phyloP scores from a whole-genome alignment of 2,797 vertebrate genomes.

The Chanos chanos region DNA sequence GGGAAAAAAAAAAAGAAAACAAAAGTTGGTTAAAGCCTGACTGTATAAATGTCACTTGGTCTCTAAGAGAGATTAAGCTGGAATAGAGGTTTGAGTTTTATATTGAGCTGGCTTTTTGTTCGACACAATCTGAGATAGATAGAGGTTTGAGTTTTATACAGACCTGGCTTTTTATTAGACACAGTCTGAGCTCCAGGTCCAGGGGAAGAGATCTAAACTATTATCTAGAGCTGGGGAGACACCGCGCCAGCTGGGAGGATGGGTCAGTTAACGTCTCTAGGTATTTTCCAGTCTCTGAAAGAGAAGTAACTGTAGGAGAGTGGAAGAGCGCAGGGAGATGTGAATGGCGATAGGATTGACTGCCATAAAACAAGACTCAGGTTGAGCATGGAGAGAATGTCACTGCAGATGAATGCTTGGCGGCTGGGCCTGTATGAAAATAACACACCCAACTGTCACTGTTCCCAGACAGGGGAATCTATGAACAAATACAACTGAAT shows the following conservation, averaged over 20 bases:
- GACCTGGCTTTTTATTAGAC: conserved; percentile 36
- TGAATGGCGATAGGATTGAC: conserved; percentile 20
- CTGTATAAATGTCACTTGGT: conserved; percentile 47
- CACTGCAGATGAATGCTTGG: conserved; percentile 33
- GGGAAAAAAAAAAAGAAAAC: conserved; percentile 30
- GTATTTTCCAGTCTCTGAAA: conserved; percentile 27
- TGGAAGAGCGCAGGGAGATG: conserved; percentile 23
- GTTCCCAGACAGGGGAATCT: conserved; percentile 4
- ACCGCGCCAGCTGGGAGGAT: background rate
- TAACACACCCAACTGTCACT: background rate
- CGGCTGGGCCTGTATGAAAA: conserved; percentile 28
- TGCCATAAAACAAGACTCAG: conserved; percentile 20
- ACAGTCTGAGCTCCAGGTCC: background rate
- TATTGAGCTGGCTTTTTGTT: conserved; percentile 37
- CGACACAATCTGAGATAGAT: conserved; percentile 22
- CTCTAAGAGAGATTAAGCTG: conserved; percentile 44
- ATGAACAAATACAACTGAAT: conserved; percentile 3
- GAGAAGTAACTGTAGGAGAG: conserved; percentile 27
- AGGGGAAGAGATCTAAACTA: conserved; percentile 3
- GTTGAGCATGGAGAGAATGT: conserved; percentile 30
- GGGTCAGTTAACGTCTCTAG: conserved; percentile 22
- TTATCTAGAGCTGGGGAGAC: background rate
- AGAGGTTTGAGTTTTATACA: conserved; percentile 38
- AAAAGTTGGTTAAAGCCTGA: background rate
- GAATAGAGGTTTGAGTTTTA: conserved; percentile 38